Evolutionary conservation across 2,888 invertebrate genomes (phyloP), one percentile per base, ranked within the genome.

Genomic region (Cryptocephalus primarius): DNA sequence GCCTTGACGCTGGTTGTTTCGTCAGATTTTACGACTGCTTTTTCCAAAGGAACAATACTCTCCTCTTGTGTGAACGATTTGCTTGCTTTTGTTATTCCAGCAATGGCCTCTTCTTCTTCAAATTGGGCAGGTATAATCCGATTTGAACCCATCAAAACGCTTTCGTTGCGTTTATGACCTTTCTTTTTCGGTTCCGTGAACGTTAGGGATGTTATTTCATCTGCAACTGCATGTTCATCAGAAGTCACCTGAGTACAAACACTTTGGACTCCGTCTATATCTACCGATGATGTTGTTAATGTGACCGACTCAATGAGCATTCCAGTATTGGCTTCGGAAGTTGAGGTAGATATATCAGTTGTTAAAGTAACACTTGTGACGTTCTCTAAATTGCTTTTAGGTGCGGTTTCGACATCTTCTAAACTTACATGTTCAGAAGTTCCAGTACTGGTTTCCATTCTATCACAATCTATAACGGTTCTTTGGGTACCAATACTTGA

Each of bases 151-250:
- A 22, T 22, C 22, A 22, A 22, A 22, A 22, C 22, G 53, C 79
- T 79, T 50, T 78, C 79, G 46, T 67, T 71, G 12, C 78, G 70
- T 48, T 77, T 71, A 50, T 79, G 79, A 3, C 77, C 76, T 53
- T 74, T 71, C 50, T 65, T 67, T 22, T 72, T 68, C 1, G 63
- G 60, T 53, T 69, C 60, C 33, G 42, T 36, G 44, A 53, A 55
- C 34, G 58, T 55, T 12, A 42, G 22, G 10, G 44, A 31, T 9
- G 43, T 36, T 12, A 56, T 49, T 44, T 60, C 57, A 39, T 55
- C 55, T 1, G 50, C 51, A 8, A 56, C 51, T 48, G 62, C 55
- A 39, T 62, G 61, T 9, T 68, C 60, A 53, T 71, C 67, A n/a
- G 77, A 75, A 22, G 73, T 75, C 9, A 77, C 75, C 62, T 78